Base-by-base conservation (phyloP, 2,797 vertebrate species). In the Coregonus sp. region DNA sequence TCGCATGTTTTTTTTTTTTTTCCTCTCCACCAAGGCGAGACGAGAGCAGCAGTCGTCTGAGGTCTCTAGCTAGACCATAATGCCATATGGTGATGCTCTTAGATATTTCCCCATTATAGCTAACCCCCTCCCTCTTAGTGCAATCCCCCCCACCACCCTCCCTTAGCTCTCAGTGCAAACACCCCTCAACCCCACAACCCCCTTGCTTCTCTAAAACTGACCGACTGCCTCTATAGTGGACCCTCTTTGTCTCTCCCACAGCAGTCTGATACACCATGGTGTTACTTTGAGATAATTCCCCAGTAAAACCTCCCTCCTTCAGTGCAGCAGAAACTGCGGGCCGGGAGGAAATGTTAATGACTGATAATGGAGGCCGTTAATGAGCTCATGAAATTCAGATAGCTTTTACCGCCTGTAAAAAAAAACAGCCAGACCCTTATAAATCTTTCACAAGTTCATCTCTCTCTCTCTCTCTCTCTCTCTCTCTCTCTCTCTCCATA, bases 301-400 rank as follows among this genome's bases (percentile, higher is more conserved):
- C 9, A 11, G 40, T 47, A 47, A 47, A 47, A 31, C 25, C 12
- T 75, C 56, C 20, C 5, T 15, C 76, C 72, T 47, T 76, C 76
- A 70, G 76, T 80, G 65, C 51, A n/a, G 40, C 72, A 75, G 72
- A 75, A 66, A 83, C 80, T 80, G 75, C 79, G 70, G 56, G n/a
- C n/a, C 18, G 2, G 56, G n/a, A 65, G 71, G 35, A 84, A 82
- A 86, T 89, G 83, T 86, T 90, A 89, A 89, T 87, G 81, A 87
- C 86, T 87, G 80, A 85, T 89, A 90, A 90, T 89, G 75, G 82
- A 29, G 81, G 52, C 77, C 76, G 79, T 86, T 90, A 89, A 83
- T 87, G 84, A 90, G 85, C 85, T 91, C 87, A 90, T 91, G 85
- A 86, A 91, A 87, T 90, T 86, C 76, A 77, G 80, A 80, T 86